Percentiles rank a stretch among this genome's conserved stretches.
phyloP scores from a whole-genome alignment of 2,888 invertebrate species.

The Ormyrus labotus region DNA sequence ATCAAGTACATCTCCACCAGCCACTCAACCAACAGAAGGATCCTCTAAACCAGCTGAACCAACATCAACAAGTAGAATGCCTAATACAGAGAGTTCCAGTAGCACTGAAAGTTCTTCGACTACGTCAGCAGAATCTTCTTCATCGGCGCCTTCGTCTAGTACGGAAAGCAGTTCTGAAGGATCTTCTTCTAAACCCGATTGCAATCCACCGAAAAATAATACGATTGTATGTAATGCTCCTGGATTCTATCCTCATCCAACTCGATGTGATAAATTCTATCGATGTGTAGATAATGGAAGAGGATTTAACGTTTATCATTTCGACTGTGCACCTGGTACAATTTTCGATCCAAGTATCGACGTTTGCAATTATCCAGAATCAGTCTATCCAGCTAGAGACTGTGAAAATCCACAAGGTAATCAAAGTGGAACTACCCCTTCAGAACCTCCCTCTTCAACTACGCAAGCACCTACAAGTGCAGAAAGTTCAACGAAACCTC shows the following conservation, averaged over 20 bases:
- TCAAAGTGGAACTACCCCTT: slow-evolving; percentile 23
- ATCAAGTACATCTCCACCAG: slow-evolving; percentile 1
- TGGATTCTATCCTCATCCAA: slow-evolving; percentile 81
- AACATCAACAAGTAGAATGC: slow-evolving; percentile 10
- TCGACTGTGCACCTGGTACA: slow-evolving; percentile 83
- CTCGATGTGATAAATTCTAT: slow-evolving; percentile 81
- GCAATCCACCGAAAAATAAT: slow-evolving; percentile 62
- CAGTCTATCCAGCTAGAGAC: slow-evolving; percentile 79
- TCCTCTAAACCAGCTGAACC: slow-evolving; percentile 37
- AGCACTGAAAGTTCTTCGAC: slow-evolving; percentile 9
- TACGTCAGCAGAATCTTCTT: slow-evolving; percentile 12
- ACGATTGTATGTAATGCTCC: slow-evolving; percentile 77
- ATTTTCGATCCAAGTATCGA: slow-evolving; percentile 83
- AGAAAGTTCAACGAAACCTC: slow-evolving; percentile 36
- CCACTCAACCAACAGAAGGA: slow-evolving; percentile 36
- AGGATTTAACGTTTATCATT: slow-evolving; percentile 81
- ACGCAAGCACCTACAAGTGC: slow-evolving; percentile 43
- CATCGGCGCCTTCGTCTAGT: slow-evolving; percentile 9
- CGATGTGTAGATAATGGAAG: slow-evolving; percentile 82
- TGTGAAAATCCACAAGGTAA: slow-evolving; percentile 58
- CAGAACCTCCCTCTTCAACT: slow-evolving; percentile 30
- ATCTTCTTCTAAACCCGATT: slow-evolving; percentile 58
- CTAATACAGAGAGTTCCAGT: slow-evolving; percentile 15
- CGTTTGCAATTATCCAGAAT: slow-evolving; percentile 83
- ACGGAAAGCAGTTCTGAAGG: slow-evolving; percentile 40